Evolutionary conservation across 2,797 vertebrate genomes (phyloP).

Genomic region (Distichodus sexfasciatus): DNA sequence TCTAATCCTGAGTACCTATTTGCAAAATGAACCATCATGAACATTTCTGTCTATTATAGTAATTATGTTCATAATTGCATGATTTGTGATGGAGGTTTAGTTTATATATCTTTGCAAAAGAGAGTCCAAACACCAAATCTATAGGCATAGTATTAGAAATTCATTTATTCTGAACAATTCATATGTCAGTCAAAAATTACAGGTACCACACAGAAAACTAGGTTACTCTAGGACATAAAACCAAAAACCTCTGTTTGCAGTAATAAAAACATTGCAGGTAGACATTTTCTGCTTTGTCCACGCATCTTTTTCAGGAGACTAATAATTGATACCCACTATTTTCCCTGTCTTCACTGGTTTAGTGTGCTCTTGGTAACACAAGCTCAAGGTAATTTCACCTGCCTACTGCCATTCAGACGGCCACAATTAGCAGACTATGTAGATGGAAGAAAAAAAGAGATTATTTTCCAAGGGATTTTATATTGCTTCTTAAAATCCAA

Average conservation of each 20-base stretch:
- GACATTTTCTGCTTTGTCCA: background rate
- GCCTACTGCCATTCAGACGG: slow-evolving; percentile 62
- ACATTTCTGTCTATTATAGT: slow-evolving; percentile 34
- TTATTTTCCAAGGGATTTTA: slow-evolving; percentile 73
- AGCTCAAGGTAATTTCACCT: slow-evolving; percentile 63
- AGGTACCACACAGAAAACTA: background rate
- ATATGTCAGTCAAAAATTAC: background rate
- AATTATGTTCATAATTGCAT: slow-evolving; percentile 36
- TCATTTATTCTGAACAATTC: background rate
- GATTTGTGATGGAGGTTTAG: slow-evolving; percentile 24
- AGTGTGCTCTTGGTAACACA: slow-evolving; percentile 47
- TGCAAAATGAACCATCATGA: slow-evolving; percentile 40
- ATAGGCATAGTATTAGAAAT: background rate
- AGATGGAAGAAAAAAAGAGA: slow-evolving; percentile 68
- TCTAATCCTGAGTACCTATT: slow-evolving; percentile 41
- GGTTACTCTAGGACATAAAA: background rate
- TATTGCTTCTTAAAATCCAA: slow-evolving; percentile 78
- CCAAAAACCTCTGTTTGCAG: background rate
- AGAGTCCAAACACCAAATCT: background rate
- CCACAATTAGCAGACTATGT: slow-evolving; percentile 72
- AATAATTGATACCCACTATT: slow-evolving; percentile 35
- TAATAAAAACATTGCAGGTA: background rate
- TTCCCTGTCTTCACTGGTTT: slow-evolving; percentile 3
- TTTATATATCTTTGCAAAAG: slow-evolving; percentile 14
- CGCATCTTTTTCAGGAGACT: slow-evolving; percentile 22